phyloP scores from a whole-genome alignment of 2,797 vertebrate genomes.

The Pseudochirops corinnae region DNA sequence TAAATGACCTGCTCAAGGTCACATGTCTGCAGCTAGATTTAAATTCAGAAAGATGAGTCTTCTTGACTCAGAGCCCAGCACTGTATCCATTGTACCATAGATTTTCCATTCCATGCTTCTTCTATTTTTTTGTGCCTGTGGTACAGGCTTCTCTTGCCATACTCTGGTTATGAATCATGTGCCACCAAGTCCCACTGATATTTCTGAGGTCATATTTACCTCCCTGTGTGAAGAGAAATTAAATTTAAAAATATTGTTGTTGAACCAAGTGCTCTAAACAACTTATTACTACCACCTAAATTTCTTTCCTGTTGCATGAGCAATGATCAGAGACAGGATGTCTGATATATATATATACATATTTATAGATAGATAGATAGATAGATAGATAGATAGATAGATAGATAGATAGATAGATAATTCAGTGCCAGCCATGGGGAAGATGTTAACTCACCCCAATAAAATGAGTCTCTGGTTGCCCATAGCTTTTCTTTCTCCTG shows the following conservation, averaged over 20 bases:
- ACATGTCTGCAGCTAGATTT: neutral
- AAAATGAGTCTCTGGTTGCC: neutral
- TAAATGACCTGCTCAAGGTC: neutral
- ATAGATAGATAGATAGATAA: neutral
- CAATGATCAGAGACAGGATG: neutral
- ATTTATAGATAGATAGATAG: too few species aligned
- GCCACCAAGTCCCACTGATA: neutral
- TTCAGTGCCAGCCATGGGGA: neutral
- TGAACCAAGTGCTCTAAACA: neutral
- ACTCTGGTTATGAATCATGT: neutral
- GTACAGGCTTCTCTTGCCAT: neutral
- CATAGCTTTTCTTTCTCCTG: neutral
- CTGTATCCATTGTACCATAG: neutral
- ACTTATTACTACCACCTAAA: neutral
- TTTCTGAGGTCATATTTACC: neutral
- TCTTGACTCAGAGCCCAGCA: neutral
- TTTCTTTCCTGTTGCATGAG: neutral
- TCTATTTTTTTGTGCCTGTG: neutral
- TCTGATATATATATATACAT: neutral
- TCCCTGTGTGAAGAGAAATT: neutral
- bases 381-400: too few species aligned
- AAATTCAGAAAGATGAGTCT: neutral
- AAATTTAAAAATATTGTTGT: conserved; percentile 5
- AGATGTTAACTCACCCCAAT: neutral
- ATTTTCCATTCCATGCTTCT: neutral